Percentiles rank a stretch among this genome's conserved stretches.
Evolutionary conservation across 2,797 vertebrate genomes (phyloP).

Genomic region (Pangasius macronema): DNA sequence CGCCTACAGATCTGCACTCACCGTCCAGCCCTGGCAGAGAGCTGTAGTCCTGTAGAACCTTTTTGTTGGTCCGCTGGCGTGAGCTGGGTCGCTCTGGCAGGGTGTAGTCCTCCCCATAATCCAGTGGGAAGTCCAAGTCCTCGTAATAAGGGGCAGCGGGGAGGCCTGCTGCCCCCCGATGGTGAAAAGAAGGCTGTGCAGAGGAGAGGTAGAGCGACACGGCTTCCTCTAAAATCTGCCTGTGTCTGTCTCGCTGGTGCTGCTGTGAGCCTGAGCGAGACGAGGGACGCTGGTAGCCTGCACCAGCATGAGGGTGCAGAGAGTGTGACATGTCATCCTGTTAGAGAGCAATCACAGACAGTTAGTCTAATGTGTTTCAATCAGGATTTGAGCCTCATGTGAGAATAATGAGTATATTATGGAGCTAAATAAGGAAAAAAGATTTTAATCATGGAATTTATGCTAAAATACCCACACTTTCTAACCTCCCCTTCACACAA

Average conservation of each 20-base stretch:
- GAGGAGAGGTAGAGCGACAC: constrained; percentile 79
- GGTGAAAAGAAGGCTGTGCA: constrained; percentile 72
- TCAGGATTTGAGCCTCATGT: background rate
- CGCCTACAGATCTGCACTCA: constrained; percentile 54
- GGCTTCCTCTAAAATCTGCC: constrained; percentile 84
- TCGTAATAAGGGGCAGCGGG: constrained; percentile 74
- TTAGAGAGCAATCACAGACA: constrained; percentile 61
- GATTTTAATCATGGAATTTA: background rate
- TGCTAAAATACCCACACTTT: background rate
- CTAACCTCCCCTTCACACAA: background rate
- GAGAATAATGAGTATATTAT: background rate
- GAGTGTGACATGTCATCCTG: constrained; percentile 74
- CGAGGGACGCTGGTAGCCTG: constrained; percentile 66
- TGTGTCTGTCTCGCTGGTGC: constrained; percentile 57
- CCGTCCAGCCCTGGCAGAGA: constrained; percentile 65
- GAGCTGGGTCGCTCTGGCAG: constrained; percentile 64
- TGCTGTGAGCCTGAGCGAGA: constrained; percentile 52
- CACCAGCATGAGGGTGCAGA: constrained; percentile 64
- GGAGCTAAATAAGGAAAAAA: background rate
- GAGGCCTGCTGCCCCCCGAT: constrained; percentile 68
- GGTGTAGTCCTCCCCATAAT: constrained; percentile 76
- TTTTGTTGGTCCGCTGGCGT: constrained; percentile 61
- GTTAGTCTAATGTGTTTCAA: background rate
- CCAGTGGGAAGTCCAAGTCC: constrained; percentile 72
- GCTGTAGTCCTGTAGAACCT: constrained; percentile 67